phyloP scores from a whole-genome alignment of 2,113 vertebrate species.

The Daphoenositta chrysoptera region DNA sequence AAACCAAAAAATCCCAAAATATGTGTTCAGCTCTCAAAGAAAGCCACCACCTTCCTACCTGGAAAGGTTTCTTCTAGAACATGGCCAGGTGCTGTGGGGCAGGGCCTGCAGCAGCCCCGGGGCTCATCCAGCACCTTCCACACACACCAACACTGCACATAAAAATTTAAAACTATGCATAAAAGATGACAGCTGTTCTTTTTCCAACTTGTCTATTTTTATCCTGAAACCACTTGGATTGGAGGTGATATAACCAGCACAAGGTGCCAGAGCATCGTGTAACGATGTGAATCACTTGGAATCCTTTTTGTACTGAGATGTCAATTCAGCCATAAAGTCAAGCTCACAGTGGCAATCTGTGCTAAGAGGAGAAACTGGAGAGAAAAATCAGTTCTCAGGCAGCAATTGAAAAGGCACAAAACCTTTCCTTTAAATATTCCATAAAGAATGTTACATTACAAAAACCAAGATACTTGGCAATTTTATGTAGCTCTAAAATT shows the following conservation, averaged over 20 bases:
- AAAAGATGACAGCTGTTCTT: slow-evolving; percentile 37
- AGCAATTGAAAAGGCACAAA: background rate
- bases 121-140: background rate
- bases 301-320: background rate
- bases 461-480: background rate
- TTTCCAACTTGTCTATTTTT: slow-evolving; percentile 33
- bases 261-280: slow-evolving; percentile 22
- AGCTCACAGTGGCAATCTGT: background rate
- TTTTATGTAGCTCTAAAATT: background rate
- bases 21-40: background rate
- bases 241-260: slow-evolving; percentile 26
- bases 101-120: background rate
- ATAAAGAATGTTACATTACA: background rate
- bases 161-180: background rate
- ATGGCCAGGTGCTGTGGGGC: fast-evolving
- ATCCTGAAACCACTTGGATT: background rate
- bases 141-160: background rate
- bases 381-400: background rate
- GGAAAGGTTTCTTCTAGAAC: background rate
- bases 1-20: background rate
- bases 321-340: slow-evolving; percentile 21
- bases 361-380: background rate
- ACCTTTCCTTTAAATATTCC: background rate
- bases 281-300: slow-evolving; percentile 14
- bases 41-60: background rate